Percentiles rank a stretch among this genome's conserved stretches.
phyloP scores from a whole-genome alignment of 1,140 invertebrate genomes.

The Psilanteris sp. region DNA sequence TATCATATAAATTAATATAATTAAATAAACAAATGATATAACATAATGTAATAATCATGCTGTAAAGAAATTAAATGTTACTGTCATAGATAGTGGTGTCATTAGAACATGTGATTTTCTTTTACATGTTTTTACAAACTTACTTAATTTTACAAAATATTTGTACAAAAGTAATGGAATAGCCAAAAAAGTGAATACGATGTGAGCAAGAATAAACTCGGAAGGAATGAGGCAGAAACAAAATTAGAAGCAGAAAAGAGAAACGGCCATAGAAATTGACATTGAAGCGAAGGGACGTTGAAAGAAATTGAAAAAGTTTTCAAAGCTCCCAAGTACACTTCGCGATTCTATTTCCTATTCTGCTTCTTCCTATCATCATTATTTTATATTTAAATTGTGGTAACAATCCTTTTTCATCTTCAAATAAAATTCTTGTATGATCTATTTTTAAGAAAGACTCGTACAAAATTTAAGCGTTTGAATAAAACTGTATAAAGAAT shows the following conservation, averaged over 20 bases:
- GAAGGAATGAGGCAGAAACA: constrained; percentile 50
- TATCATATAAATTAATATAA: no score
- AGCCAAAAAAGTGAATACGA: constrained; percentile 32
- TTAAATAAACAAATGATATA: no score
- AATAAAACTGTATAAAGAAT: no score
- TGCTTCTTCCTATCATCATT: constrained; percentile 23
- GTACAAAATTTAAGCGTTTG: no score
- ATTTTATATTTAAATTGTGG: constrained; percentile 56
- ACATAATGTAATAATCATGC: no score
- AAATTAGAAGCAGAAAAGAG: constrained; percentile 53
- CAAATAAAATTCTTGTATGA: no score
- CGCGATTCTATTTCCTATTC: constrained; percentile 35
- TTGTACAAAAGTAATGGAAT: constrained; percentile 24
- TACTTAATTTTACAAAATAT: constrained; percentile 39
- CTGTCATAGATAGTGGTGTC: no score
- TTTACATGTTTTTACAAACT: constrained; percentile 21
- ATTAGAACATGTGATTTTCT: no score
- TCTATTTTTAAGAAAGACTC: no score
- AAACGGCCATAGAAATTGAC: constrained; percentile 55
- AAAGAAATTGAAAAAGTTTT: constrained; percentile 62
- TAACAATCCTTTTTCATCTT: constrained; percentile 38
- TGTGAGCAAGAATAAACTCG: constrained; percentile 12
- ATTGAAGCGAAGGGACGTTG: constrained; percentile 54
- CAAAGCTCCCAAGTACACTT: constrained; percentile 50
- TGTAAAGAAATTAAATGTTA: no score